phyloP scores from a whole-genome alignment of 1,140 invertebrate genomes.

The Oreohelix idahoensis region DNA sequence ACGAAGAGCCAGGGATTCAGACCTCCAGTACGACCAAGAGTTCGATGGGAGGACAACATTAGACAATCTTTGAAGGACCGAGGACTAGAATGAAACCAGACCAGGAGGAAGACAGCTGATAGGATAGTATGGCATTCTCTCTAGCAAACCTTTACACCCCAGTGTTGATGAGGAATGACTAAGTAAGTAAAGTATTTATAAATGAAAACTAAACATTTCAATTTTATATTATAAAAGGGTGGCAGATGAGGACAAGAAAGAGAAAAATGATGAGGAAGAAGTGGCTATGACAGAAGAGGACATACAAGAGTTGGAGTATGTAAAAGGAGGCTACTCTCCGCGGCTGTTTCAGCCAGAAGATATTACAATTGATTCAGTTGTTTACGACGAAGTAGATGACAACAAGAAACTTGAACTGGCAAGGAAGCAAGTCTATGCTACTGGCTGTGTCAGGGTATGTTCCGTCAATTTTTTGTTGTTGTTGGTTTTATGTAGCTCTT shows the following conservation, averaged over 20 bases:
- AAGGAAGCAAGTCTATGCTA: constrained; percentile 74
- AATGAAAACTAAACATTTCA: not conserved
- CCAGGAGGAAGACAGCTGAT: no score
- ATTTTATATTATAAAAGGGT: not conserved
- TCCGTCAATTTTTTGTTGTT: no score
- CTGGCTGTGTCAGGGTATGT: constrained; percentile 74
- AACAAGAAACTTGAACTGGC: constrained; percentile 83
- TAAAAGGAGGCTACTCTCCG: constrained; percentile 88
- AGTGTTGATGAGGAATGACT: no score
- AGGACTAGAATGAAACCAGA: no score
- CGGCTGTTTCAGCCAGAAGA: constrained; percentile 79
- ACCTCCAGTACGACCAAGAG: no score
- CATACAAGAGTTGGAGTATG: constrained; percentile 79
- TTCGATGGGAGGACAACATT: no score
- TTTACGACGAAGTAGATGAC: constrained; percentile 87
- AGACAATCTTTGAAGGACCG: no score
- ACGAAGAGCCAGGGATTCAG: no score
- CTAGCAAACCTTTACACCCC: no score
- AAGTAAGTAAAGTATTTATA: no score
- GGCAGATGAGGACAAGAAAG: constrained; percentile 4
- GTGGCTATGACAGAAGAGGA: constrained; percentile 72
- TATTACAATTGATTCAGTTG: constrained; percentile 87
- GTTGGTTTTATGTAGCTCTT: no score
- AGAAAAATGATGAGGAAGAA: constrained; percentile 39
- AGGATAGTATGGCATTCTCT: no score